Conservation (phyloP, 1,140 invertebrate species). For the Eulimnadia texana region DNA sequence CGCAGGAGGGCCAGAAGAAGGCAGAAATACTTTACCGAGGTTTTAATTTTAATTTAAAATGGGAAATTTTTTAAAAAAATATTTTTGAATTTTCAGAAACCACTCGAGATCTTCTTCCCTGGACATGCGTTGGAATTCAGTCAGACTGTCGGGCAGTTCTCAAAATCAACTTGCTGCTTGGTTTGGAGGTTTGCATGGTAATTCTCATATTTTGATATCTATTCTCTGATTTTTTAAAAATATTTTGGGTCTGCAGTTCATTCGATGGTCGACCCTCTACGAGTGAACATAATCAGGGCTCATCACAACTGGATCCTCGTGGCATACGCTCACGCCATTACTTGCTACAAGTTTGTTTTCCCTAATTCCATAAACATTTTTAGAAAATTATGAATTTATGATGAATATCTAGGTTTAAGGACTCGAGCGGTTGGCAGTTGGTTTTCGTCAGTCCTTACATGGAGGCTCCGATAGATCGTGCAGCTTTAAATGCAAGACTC, state of each 20-base stretch:
- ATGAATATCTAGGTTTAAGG: constrained; percentile 89
- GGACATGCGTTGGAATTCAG: constrained; percentile 40
- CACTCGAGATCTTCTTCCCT: constrained; percentile 65
- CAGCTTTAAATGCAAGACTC: constrained; percentile 90
- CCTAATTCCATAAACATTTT: constrained; percentile 5
- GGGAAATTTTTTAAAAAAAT: neutral
- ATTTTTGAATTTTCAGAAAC: constrained; percentile 11
- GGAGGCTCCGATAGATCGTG: constrained; percentile 73
- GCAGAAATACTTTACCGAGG: neutral
- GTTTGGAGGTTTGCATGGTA: constrained; percentile 45
- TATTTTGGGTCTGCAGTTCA: constrained; percentile 1
- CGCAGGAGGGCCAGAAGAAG: neutral
- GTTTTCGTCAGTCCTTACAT: constrained; percentile 86
- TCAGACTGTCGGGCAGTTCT: neutral
- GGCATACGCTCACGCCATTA: constrained; percentile 88
- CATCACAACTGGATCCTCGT: constrained; percentile 97
- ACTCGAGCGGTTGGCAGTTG: constrained; percentile 88
- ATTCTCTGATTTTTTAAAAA: neutral
- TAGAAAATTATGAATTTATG: too few species aligned
- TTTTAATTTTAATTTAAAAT: neutral
- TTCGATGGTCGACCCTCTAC: constrained; percentile 60
- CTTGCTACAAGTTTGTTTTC: constrained; percentile 78
- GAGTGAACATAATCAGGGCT: constrained; percentile 86
- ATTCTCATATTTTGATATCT: constrained; percentile 12
- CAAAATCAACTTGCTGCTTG: constrained; percentile 45